A percentile compares a stretch with the other conserved stretches of the same genome.
These are phyloP conservation scores for Pycnomerus fuliginosus DNA, from an alignment of 2,888 invertebrate species.

Conservation along the genomic window DNA sequence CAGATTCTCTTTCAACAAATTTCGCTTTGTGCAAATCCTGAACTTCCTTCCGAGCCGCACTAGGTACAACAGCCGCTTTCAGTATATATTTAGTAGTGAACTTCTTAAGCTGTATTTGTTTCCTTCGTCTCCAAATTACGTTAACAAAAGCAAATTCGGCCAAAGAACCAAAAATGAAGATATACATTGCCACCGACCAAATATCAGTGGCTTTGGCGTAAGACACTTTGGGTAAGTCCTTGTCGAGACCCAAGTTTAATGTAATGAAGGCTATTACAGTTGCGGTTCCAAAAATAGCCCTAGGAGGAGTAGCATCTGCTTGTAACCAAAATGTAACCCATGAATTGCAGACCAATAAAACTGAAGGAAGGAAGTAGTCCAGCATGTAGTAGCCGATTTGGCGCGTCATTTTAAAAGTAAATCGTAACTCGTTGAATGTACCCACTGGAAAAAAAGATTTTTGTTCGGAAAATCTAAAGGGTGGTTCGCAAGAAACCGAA, in stretches of 20 bases:
- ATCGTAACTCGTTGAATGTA: constrained; percentile 77
- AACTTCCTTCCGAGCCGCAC: constrained; percentile 2
- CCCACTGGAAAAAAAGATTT: constrained; percentile 62
- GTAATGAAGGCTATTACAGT: constrained; percentile 88
- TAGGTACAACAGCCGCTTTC: constrained; percentile 8
- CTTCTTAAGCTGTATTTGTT: constrained; percentile 35
- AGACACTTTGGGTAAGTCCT: constrained; percentile 83
- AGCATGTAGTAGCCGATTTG: constrained; percentile 85
- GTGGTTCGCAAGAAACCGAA: too few relatives aligned
- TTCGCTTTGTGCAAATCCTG: too few relatives aligned
- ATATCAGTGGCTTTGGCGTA: constrained; percentile 89
- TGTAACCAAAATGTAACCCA: constrained; percentile 91
- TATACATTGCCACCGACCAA: constrained; percentile 83
- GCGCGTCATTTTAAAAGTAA: constrained; percentile 75
- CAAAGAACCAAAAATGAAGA: constrained; percentile 83
- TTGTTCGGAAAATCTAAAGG: constrained; percentile 13
- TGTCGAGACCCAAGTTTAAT: constrained; percentile 79
- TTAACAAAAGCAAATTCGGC: constrained; percentile 89
- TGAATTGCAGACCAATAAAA: constrained; percentile 81
- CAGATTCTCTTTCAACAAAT: too few relatives aligned
- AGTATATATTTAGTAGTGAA: constrained; percentile 6
- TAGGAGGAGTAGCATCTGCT: constrained; percentile 80
- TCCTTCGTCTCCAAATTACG: constrained; percentile 79
- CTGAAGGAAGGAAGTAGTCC: constrained; percentile 86
- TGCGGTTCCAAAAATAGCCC: constrained; percentile 78